Conservation (phyloP, 2,888 invertebrate species). For the Nephrocerus scutellatus region DNA sequence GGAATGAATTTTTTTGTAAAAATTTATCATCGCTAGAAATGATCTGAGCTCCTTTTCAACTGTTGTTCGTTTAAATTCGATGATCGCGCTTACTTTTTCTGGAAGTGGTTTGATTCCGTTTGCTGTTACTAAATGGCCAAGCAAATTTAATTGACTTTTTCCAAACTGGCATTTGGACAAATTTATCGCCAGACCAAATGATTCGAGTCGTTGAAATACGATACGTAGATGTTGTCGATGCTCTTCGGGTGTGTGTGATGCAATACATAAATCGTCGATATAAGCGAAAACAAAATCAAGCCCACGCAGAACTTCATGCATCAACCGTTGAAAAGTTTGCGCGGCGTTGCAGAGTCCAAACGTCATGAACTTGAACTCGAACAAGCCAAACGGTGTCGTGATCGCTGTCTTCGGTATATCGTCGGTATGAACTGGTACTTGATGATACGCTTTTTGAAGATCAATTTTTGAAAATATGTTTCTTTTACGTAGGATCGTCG, state of each 20-base stretch:
- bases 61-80: conserved; percentile 10
- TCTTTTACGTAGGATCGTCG: conserved; percentile 6
- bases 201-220: conserved; percentile 6
- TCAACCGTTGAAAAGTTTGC: conserved; percentile 19
- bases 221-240: conserved; percentile 6
- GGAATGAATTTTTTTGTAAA: conserved; percentile 22
- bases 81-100: conserved; percentile 6
- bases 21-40: conserved; percentile 25
- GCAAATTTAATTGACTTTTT: conserved; percentile 7
- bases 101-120: conserved; percentile 17
- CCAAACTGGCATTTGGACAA: conserved; percentile 13
- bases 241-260: conserved; percentile 10
- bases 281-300: conserved; percentile 14
- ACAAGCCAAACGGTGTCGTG: conserved; percentile 30
- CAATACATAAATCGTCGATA: conserved; percentile 14
- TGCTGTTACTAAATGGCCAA: conserved; percentile 15
- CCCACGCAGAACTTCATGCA: conserved; percentile 15
- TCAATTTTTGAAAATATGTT: conserved; percentile 19
- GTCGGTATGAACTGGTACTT: conserved; percentile 18
- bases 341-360: conserved; percentile 19
- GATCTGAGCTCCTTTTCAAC: conserved; percentile 16
- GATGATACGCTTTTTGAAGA: conserved; percentile 28
- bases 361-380: conserved; percentile 18
- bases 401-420: conserved; percentile 37
- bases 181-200: conserved; percentile 12